Base-by-base conservation (phyloP, 1,140 invertebrate genomes). In the Chionoecetes opilio region DNA sequence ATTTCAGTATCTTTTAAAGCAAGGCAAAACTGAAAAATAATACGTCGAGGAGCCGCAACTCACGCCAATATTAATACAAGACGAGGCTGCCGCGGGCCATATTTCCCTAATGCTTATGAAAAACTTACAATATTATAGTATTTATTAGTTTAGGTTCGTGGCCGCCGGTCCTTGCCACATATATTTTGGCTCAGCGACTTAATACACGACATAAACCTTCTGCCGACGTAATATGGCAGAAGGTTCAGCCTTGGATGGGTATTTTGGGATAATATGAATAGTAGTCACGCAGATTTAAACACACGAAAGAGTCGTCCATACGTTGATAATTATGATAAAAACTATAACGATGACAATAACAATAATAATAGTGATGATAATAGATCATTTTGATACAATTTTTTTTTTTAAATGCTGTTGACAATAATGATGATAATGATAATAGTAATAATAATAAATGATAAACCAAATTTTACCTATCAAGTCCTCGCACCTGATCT, bases 121-220 rank as follows among this genome's bases (percentile, higher is more conserved):
- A 75, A n/a, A 75, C 63, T 75, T 75, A 75, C n/a, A 75, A 75
- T 75, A 75, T 75, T 75, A 75, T 26, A 21, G 63, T 75, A 75
- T 75, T 75, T 75, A 75, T 75, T 75, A n/a, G 21, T 8, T 75
- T 11, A n/a, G 63, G 63, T 75, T n/a, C 63, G 63, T 21, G 63
- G 21, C 63, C 21, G 21, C 21, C 21, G 21, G 63, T n/a, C 63
- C 63, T 26, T 75, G 63, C 63, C 63, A 75, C n/a, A 75, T 75
- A 75, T 75, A 75, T 75, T 75, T n/a, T n/a, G 63, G 63, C 21
- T 75, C 63, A 75, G 63, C n/a, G 63, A 75, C 21, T 75, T 75
- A 75, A 75, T 75, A 75, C 21, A 21, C n/a, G 63, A 75, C 8
- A 75, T 75, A 75, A 75, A 75, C 63, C 63, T 75, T 75, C n/a